A percentile compares a stretch with the other conserved stretches of the same genome.
These are phyloP conservation scores for Patella ulyssiponensis DNA, from an alignment of 2,888 invertebrate genomes.

Conservation along the genomic window DNA sequence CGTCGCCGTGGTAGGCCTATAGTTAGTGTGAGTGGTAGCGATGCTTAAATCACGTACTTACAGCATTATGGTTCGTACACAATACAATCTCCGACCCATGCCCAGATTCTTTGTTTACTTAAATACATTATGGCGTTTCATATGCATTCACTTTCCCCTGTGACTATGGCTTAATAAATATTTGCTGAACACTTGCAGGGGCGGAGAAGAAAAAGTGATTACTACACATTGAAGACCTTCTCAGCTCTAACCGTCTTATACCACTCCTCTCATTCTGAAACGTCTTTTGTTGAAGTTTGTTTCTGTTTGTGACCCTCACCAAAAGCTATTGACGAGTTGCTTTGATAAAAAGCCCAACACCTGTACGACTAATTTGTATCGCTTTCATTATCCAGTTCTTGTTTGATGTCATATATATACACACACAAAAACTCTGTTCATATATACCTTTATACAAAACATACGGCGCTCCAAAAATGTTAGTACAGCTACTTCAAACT, in stretches of 20 bases:
- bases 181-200: slow-evolving; percentile 6
- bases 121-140: slow-evolving; percentile 7
- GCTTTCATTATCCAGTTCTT: neutral
- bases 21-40: too few relatives aligned
- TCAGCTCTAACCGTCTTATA: slow-evolving; percentile 4
- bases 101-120: neutral
- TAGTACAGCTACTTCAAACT: neutral
- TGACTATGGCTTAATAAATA: slow-evolving; percentile 1
- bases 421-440: neutral
- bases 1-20: too few relatives aligned
- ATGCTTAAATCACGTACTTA: too few relatives aligned
- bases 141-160: neutral
- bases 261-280: neutral
- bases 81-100: too few relatives aligned
- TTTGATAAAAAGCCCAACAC: neutral
- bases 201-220: slow-evolving; percentile 11
- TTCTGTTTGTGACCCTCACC: neutral
- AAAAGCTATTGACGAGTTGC: slow-evolving; percentile 5
- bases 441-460: slow-evolving; percentile 5
- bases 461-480: neutral
- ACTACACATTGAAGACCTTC: slow-evolving; percentile 1
- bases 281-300: neutral
- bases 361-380: neutral
- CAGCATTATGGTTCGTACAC: too few relatives aligned
- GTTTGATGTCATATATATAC: neutral